A percentile compares a stretch with the other conserved stretches of the same genome.
Evolutionary conservation across 2,888 invertebrate species (phyloP).

Genomic region (Epinotia bilunana): DNA sequence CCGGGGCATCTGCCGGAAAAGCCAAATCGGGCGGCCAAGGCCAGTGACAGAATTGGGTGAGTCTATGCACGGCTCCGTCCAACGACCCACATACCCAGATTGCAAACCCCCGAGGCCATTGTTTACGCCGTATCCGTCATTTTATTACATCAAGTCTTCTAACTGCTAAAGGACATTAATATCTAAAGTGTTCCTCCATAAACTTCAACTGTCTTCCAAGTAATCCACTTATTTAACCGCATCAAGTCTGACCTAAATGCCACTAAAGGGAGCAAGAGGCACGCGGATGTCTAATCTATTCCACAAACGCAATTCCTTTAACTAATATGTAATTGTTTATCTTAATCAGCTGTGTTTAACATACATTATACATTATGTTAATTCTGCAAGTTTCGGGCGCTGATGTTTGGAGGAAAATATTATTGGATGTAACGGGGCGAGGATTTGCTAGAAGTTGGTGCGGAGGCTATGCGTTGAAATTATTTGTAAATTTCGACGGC

Average conservation of each 20-base stretch:
- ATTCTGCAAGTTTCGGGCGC: neutral
- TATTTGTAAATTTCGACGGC: neutral
- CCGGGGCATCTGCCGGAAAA: constrained; percentile 1
- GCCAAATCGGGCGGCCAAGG: constrained; percentile 21
- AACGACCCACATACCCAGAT: constrained; percentile 25
- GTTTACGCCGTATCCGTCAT: neutral
- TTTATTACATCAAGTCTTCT: neutral
- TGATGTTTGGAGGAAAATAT: neutral
- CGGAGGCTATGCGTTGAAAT: neutral
- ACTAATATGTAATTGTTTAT: constrained; percentile 14
- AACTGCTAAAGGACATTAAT: constrained; percentile 24
- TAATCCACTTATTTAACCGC: constrained; percentile 38
- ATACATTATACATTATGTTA: constrained; percentile 16
- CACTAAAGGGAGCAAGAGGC: constrained; percentile 29
- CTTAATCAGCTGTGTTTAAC: constrained; percentile 15
- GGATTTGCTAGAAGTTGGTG: neutral
- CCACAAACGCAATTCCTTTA: constrained; percentile 5
- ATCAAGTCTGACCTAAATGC: constrained; percentile 39
- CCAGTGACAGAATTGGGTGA: neutral
- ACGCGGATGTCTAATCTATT: constrained; percentile 31
- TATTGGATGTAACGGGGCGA: neutral
- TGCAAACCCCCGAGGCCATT: neutral
- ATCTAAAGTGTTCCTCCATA: constrained; percentile 28
- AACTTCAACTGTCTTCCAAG: constrained; percentile 26
- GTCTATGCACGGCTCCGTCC: constrained; percentile 7